These are phyloP conservation scores for Pristionchus pacificus DNA, from an alignment of 1,140 invertebrate species.

Conservation along the genomic window DNA sequence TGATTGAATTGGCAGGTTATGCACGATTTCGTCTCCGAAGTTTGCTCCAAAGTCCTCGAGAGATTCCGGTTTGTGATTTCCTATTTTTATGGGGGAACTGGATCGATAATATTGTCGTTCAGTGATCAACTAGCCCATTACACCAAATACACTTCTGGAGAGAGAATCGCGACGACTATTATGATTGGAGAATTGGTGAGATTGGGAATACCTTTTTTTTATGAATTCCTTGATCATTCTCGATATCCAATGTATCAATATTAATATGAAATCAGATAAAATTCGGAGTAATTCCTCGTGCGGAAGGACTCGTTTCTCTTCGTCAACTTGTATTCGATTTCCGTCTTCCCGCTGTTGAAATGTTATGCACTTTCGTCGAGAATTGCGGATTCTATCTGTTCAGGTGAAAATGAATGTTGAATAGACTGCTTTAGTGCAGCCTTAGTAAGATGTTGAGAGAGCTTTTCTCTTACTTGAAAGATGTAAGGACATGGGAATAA, in stretches of 20 bases:
- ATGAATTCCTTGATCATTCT: too few relatives aligned
- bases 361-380: constrained; percentile 28
- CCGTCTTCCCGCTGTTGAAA: constrained; percentile 25
- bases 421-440: background rate
- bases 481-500: too few relatives aligned
- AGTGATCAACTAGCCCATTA: background rate
- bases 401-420: constrained; percentile 7
- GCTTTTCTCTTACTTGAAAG: too few relatives aligned
- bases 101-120: background rate
- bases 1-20: too few relatives aligned
- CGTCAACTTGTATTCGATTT: constrained; percentile 34
- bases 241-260: too few relatives aligned
- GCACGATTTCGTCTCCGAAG: constrained; percentile 29
- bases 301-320: constrained; percentile 32
- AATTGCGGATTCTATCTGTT: constrained; percentile 26
- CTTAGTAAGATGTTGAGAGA: too few relatives aligned
- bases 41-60: constrained; percentile 22
- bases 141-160: background rate
- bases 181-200: background rate
- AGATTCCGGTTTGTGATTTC: constrained; percentile 22
- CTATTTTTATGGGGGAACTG: too few relatives aligned
- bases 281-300: constrained; percentile 32
- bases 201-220: background rate
- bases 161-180: background rate
- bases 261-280: too few relatives aligned